A percentile compares a stretch with the other conserved stretches of the same genome.
phyloP scores from a whole-genome alignment of 1,140 invertebrate genomes.

The Cotesia glomerata region DNA sequence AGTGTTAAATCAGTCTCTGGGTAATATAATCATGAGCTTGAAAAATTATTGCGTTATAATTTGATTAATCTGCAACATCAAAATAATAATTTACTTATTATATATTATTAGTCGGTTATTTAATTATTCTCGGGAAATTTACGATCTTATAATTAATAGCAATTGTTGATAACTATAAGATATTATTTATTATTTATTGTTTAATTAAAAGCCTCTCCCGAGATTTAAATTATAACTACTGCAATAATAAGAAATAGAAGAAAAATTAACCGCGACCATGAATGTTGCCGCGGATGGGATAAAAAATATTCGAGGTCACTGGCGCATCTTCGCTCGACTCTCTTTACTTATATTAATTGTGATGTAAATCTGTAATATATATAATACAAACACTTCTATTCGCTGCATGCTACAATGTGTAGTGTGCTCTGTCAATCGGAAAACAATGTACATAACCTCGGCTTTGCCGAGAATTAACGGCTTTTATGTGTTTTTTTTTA shows the following conservation, averaged over 20 bases:
- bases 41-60: too few relatives aligned
- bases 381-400: too few relatives aligned
- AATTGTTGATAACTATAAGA: too few relatives aligned
- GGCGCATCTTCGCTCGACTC: constrained; percentile 7
- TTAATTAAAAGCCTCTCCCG: background rate
- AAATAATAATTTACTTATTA: too few relatives aligned
- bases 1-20: background rate
- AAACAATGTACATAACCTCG: too few relatives aligned
- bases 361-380: constrained; percentile 7
- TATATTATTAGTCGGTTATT: too few relatives aligned
- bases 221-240: background rate
- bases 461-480: constrained; percentile 34
- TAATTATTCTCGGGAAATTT: too few relatives aligned
- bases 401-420: background rate
- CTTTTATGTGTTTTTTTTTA: constrained; percentile 34
- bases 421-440: background rate
- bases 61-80: too few relatives aligned
- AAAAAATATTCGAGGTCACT: constrained; percentile 24
- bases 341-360: background rate
- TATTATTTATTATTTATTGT: too few relatives aligned
- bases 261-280: constrained; percentile 38
- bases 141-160: too few relatives aligned
- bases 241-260: constrained; percentile 47
- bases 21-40: too few relatives aligned
- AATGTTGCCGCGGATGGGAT: constrained; percentile 35